Evolutionary conservation across 2,888 invertebrate species (phyloP).

Genomic region (Mactromeris polynyma): DNA sequence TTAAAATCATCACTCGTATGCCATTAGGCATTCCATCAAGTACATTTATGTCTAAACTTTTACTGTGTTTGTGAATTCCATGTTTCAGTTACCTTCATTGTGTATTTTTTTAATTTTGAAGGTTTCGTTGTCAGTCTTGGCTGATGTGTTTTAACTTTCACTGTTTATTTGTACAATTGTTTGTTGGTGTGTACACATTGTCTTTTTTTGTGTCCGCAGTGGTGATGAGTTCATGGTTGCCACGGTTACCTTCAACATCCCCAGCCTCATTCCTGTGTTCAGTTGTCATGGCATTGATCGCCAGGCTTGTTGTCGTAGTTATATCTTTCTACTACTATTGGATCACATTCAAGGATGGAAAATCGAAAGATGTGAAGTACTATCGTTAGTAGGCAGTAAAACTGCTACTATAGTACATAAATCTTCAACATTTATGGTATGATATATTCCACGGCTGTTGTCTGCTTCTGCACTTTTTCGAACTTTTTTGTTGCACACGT

Average conservation of each 20-base stretch:
- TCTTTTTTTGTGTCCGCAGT: conserved; percentile 66
- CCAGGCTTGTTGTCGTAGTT: conserved; percentile 73
- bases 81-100: not conserved
- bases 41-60: not conserved
- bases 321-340: conserved; percentile 79
- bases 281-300: conserved; percentile 72
- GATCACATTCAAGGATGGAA: conserved; percentile 76
- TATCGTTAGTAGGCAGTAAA: conserved; percentile 60
- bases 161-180: conserved; percentile 9
- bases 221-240: conserved; percentile 67
- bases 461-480: not conserved
- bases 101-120: not conserved
- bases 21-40: not conserved
- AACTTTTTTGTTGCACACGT: too few relatives aligned
- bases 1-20: too few relatives aligned
- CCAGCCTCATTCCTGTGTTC: conserved; percentile 69
- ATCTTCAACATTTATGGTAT: not conserved
- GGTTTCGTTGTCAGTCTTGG: not conserved
- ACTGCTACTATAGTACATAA: not conserved
- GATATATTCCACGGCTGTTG: not conserved
- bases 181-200: conserved; percentile 27
- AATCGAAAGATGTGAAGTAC: conserved; percentile 75
- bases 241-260: conserved; percentile 63
- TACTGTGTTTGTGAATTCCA: not conserved
- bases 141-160: not conserved